Conservation (phyloP, 2,797 vertebrate species). For the Hirundo rustica region DNA sequence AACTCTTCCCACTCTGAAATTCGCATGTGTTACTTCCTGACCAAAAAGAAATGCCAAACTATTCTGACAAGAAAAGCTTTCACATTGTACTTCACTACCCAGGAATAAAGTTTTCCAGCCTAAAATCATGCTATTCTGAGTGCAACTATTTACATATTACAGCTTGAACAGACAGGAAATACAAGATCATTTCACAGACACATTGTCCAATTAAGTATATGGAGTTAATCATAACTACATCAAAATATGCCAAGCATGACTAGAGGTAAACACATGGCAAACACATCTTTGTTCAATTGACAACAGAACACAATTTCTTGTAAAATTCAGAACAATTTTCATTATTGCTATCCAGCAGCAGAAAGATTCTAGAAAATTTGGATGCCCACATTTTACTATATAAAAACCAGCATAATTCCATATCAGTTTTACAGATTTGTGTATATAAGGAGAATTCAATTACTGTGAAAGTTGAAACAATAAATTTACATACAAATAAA, state of each 20-base stretch:
- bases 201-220: neutral
- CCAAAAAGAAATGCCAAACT: neutral
- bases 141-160: neutral
- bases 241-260: slow-evolving; percentile 46
- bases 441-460: neutral
- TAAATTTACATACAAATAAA: neutral
- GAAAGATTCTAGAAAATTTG: slow-evolving; percentile 2
- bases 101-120: neutral
- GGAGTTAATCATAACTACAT: slow-evolving; percentile 51
- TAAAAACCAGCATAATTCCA: neutral
- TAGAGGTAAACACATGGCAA: slow-evolving; percentile 53
- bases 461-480: neutral
- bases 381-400: neutral
- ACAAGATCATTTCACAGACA: neutral
- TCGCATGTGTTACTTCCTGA: neutral
- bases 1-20: neutral
- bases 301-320: slow-evolving; percentile 11
- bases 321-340: slow-evolving; percentile 25
- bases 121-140: neutral
- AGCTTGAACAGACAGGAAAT: neutral
- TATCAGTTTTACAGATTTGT: neutral
- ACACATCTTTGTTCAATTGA: slow-evolving; percentile 53
- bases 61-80: neutral
- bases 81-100: neutral
- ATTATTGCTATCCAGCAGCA: neutral